These are phyloP conservation scores for Periphyllus acericola DNA, from an alignment of 2,888 invertebrate genomes.

Conservation along the genomic window DNA sequence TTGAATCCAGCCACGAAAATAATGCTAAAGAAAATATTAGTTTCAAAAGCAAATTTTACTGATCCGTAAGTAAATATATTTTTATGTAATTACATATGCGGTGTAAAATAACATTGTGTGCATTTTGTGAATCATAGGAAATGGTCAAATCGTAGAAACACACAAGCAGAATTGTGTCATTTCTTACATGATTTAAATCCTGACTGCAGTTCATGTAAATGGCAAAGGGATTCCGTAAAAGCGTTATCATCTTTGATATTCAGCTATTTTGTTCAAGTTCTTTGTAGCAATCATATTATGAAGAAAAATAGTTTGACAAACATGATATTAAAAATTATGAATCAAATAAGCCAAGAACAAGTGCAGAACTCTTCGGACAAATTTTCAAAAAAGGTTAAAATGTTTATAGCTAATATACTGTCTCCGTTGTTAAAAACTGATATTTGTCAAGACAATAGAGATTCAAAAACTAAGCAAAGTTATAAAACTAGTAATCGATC, in stretches of 20 bases:
- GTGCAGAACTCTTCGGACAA: not conserved
- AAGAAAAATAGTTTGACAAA: not conserved
- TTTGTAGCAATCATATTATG: not conserved
- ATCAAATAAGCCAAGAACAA: not conserved
- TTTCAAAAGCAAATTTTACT: not conserved
- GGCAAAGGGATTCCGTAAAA: not conserved
- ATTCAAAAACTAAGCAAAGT: not conserved
- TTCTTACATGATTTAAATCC: constrained; percentile 12
- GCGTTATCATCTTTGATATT: not conserved
- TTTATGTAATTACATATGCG: not conserved
- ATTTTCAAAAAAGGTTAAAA: constrained; percentile 1
- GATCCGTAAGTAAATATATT: constrained; percentile 15
- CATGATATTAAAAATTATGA: not conserved
- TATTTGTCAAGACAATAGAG: not conserved
- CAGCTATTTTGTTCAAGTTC: constrained; percentile 21
- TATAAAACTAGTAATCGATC: too few species aligned
- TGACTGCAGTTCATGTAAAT: constrained; percentile 7
- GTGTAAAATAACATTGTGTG: not conserved
- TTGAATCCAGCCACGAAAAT: not conserved
- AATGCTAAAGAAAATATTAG: constrained; percentile 22
- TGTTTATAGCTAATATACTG: constrained; percentile 7
- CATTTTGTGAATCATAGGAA: not conserved
- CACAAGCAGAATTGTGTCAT: not conserved
- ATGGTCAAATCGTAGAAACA: constrained; percentile 4
- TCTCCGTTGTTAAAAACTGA: not conserved